Percentiles rank a stretch among this genome's conserved stretches.
phyloP scores from a whole-genome alignment of 2,113 vertebrate species.

The Oryzias melastigma region DNA sequence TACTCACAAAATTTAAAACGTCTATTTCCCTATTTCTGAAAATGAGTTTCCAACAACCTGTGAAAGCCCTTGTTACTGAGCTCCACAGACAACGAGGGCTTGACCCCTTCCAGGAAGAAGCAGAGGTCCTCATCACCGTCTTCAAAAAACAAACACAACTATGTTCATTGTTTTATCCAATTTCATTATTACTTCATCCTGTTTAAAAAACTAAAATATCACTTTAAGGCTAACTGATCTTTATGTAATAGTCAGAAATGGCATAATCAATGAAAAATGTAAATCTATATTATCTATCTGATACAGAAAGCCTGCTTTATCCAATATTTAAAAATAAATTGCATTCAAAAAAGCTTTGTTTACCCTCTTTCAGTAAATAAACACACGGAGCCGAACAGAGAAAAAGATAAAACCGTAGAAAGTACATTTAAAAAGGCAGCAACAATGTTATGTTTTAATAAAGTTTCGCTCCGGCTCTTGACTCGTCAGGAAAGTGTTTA shows the following conservation, averaged over 20 bases:
- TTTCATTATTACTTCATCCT: no score
- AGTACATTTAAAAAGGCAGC: slow-evolving; percentile 35
- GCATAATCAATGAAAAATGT: no score
- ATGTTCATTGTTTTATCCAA: not conserved
- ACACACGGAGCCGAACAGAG: slow-evolving; percentile 32
- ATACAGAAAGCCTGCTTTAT: no score
- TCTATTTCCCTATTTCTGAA: not conserved
- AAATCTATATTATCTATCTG: no score
- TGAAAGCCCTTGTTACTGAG: slow-evolving; percentile 76
- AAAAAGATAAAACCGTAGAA: slow-evolving; percentile 15
- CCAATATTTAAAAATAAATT: no score
- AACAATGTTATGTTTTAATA: no score
- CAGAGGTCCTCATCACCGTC: slow-evolving; percentile 43
- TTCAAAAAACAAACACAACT: slow-evolving; percentile 20
- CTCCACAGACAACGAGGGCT: slow-evolving; percentile 62
- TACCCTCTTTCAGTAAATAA: slow-evolving; percentile 37
- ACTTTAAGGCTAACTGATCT: no score
- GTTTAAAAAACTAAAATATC: not conserved
- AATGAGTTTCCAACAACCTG: slow-evolving; percentile 55
- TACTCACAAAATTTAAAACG: not conserved
- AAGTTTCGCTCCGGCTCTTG: no score
- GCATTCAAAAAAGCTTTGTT: not conserved
- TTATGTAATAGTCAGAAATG: no score
- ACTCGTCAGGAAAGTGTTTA: slow-evolving; percentile 34
- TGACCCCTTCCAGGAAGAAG: slow-evolving; percentile 38